Base-by-base conservation (phyloP, 2,888 invertebrate genomes). In the Caenorhabditis auriculariae region DNA sequence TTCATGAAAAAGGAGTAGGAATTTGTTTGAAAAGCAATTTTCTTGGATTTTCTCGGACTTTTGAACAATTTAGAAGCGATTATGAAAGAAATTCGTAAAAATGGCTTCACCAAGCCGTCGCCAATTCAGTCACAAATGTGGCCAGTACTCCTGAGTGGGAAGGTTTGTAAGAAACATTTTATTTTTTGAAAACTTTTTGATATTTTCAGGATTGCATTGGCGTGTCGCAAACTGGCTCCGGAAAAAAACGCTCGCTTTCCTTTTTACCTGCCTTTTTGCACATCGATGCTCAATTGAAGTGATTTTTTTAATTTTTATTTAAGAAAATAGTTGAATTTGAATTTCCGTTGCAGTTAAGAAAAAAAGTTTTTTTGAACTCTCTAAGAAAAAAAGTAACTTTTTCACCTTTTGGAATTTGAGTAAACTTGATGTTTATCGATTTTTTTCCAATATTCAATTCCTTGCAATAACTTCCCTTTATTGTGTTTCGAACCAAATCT, bases 161-260 rank as follows among this genome's bases (percentile, higher is more conserved):
- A 17, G 15, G 54, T 35, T n/a, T 39, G 38, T 39, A 5, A 12
- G 7, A 12, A 41, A 41, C 41, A n/a, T 15, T 41, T 7, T 12
- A 42, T 56, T 6, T 61, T 51, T 4, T 54, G 62, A 17, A 47
- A 62, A 41, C 17, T 7, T n/a, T 7, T 41, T 19, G n/a, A 6
- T n/a, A 39, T 6, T 7, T 58, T 0, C 88, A 89, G 80, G 95
- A 95, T 83, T 83, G 93, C 81, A 93, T 95, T 82, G 95, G 94
- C 15, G 93, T 95, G 65, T 93, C 94, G 0, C 94, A 94, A 84
- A 92, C 92, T 5, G 91, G 91, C 54, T 91, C 91, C 19, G 88
- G 87, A 82, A 81, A 77, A n/a, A n/a, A 94, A 55, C 94, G 93
- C n/a, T 61, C 4, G 66, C 66, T 3, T 66, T 66, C 37, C 57